phyloP scores from a whole-genome alignment of 2,113 vertebrate genomes.

The Vulpes ferrilata region DNA sequence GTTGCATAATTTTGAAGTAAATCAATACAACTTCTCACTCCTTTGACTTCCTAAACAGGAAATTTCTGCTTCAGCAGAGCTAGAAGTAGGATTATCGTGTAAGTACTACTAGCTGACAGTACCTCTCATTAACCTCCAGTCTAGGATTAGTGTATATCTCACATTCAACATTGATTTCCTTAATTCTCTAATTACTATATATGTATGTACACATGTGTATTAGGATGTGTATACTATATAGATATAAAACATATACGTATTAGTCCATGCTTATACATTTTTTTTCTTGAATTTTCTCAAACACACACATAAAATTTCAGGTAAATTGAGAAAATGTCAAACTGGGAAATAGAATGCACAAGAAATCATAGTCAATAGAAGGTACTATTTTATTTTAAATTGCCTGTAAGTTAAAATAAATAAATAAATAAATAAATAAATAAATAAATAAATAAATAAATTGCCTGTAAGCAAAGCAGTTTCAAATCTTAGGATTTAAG shows the following conservation, averaged over 20 bases:
- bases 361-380: neutral
- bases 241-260: neutral
- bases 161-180: neutral
- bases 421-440: neutral
- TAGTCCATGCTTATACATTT: neutral
- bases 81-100: neutral
- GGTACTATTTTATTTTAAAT: neutral
- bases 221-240: neutral
- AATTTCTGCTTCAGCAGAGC: slow-evolving; percentile 2
- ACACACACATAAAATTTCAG: neutral
- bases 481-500: neutral
- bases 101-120: neutral
- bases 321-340: neutral
- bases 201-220: neutral
- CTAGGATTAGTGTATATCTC: neutral
- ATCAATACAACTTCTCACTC: neutral
- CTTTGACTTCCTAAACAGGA: neutral
- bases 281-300: neutral
- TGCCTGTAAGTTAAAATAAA: neutral
- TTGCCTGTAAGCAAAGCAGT: neutral
- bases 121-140: neutral
- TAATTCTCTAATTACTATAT: neutral
- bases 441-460: neutral
- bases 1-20: slow-evolving; percentile 26
- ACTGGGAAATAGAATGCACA: neutral